These are phyloP conservation scores for Nycticorax nycticorax DNA, from an alignment of 2,113 vertebrate genomes.

Conservation along the genomic window DNA sequence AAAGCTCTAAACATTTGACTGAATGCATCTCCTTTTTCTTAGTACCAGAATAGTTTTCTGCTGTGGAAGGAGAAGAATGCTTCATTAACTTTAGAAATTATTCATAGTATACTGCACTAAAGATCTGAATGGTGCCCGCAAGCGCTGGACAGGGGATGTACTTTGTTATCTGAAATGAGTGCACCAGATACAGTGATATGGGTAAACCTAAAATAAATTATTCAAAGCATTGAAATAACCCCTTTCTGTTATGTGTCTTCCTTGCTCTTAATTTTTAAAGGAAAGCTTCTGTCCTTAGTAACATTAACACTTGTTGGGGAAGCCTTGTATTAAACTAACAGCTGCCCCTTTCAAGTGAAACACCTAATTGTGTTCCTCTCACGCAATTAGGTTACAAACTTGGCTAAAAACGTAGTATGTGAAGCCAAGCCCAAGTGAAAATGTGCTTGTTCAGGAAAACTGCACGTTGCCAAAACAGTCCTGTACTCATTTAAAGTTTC, in stretches of 20 bases:
- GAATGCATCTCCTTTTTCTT: neutral
- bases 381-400: neutral
- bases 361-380: neutral
- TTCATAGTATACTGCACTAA: neutral
- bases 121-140: neutral
- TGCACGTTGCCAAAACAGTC: neutral
- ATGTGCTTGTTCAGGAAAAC: neutral
- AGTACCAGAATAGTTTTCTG: neutral
- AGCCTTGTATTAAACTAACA: neutral
- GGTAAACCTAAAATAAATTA: neutral
- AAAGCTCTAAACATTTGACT: neutral
- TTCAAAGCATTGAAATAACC: neutral
- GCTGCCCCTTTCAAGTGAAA: neutral
- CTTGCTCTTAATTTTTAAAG: neutral
- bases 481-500: neutral
- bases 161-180: neutral
- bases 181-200: neutral
- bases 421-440: neutral
- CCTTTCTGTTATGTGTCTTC: neutral
- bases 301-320: neutral
- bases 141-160: neutral
- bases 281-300: neutral
- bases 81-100: slow-evolving; percentile 4
- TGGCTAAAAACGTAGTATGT: neutral
- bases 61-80: neutral